Evolutionary conservation across 1,140 invertebrate genomes (phyloP), one percentile per base, ranked within the genome.

Genomic region (Mesaphorura yosii): DNA sequence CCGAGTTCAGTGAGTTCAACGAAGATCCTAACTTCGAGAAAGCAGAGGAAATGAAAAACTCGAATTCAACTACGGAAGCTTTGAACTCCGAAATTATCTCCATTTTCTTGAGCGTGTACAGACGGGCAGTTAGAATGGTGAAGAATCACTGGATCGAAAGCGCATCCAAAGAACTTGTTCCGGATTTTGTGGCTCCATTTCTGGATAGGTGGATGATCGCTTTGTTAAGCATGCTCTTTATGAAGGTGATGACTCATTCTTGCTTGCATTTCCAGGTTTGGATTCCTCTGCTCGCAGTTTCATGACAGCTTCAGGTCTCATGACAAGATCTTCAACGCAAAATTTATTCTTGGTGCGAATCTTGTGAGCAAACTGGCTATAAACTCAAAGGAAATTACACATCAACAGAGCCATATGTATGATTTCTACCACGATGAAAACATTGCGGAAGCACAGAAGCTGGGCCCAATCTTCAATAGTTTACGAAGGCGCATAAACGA

Each of bases 381-480:
- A 20, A 56, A 28, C 22, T 55, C 1, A 40, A 52, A 15, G 14
- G 7, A n/a, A 25, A 48, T 23, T 37, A 23, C 22, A 12, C 42
- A 40, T 29, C 20, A 15, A 23, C 5, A 23, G 17, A 41, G 15
- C 73, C 70, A n/a, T n/a, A n/a, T n/a, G 53, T 74, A 78, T 57
- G 83, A 97, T 69, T 88, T 95, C 65, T 98, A 98, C 67, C 79
- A 78, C 59, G 86, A 92, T 59, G 68, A 83, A 1, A 86, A 92
- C 69, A 74, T 90, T 0, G 68, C 76, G 0, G 84, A 94, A 71
- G 79, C 84, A 0, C 74, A 80, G 37, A 73, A 79, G 29, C 87
- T 87, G 65, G 67, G 78, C 5, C 75, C 78, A 3, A 67, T 90
- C 1, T 66, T 95, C 29, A 69, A 78, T 14, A 68, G 67, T 41